These are phyloP conservation scores for Sitobion miscanthi DNA, from an alignment of 1,140 invertebrate genomes.

Conservation along the genomic window DNA sequence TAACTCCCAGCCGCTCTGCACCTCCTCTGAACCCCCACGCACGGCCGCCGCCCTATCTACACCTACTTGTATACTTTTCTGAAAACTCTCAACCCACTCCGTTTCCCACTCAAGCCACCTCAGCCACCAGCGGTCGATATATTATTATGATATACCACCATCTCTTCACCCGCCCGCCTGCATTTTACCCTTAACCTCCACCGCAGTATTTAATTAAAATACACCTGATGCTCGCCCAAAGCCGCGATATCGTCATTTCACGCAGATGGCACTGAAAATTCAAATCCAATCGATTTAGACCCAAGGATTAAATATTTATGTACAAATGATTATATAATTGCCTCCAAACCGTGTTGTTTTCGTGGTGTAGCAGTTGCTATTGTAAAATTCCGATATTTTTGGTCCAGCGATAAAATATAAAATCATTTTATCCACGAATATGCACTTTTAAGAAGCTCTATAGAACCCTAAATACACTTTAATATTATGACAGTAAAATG, in stretches of 20 bases:
- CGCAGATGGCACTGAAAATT: background rate
- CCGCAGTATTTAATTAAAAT: background rate
- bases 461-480: too few relatives aligned
- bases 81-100: conserved; percentile 5
- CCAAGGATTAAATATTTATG: background rate
- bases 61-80: background rate
- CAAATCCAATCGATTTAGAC: background rate
- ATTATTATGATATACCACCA: conserved; percentile 7
- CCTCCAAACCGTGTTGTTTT: background rate
- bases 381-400: background rate
- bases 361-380: background rate
- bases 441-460: too few relatives aligned
- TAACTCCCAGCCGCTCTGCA: background rate
- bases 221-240: background rate
- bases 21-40: background rate
- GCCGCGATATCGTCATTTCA: background rate
- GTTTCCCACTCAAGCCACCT: background rate
- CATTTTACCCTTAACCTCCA: background rate
- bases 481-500: too few relatives aligned
- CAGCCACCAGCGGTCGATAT: conserved; percentile 35
- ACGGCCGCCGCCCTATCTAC: background rate
- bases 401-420: background rate
- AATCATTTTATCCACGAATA: background rate
- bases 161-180: background rate
- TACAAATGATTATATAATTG: background rate